Base-by-base conservation (phyloP, 2,113 vertebrate species). In the Anhinga rufa region DNA sequence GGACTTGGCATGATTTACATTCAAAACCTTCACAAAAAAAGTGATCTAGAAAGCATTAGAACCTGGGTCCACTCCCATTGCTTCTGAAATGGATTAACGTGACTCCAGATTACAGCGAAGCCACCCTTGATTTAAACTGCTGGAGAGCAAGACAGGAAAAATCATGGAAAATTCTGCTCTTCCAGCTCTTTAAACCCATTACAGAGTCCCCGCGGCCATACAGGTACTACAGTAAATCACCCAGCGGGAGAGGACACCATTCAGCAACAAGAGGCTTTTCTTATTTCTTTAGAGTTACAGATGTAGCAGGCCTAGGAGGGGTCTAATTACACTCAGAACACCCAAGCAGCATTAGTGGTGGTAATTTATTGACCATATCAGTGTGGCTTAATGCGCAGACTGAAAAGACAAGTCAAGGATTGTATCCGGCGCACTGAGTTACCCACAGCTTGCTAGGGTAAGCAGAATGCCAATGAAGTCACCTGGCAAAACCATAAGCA, bases 341-440 rank as follows among this genome's bases (percentile, higher is more conserved):
- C 92, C 83, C 94, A 94, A 82, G 92, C 74, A 76, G 65, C 89
- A 31, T 2, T 84, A 25, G 75, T 92, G 95, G 93, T 22, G 44
- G 34, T 76, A 89, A 94, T 96, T 96, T 96, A 94, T 76, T 86
- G 90, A 86, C 92, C 44, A 4, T 44, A 84, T 89, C 94, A 66
- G 62, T 40, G 22, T 17, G 80, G 74, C 61, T 88, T 83, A 88
- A 62, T 7, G 48, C 32, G 10, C 74, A 77, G 58, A 46, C 77
- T 54, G 86, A 93, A 97, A 94, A 96, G 76, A 74, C 80, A 86
- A 84, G 34, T 32, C 75, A 60, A 77, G 84, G 60, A 76, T 60
- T 74, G 46, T 31, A 65, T 38, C n/a, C 1, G 0, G 42, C 55
- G 21, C 9, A 2, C 51, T 38, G 60, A 79, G 86, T 28, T n/a